phyloP scores from a whole-genome alignment of 2,888 invertebrate genomes.

The Synanthedon formicaeformis region DNA sequence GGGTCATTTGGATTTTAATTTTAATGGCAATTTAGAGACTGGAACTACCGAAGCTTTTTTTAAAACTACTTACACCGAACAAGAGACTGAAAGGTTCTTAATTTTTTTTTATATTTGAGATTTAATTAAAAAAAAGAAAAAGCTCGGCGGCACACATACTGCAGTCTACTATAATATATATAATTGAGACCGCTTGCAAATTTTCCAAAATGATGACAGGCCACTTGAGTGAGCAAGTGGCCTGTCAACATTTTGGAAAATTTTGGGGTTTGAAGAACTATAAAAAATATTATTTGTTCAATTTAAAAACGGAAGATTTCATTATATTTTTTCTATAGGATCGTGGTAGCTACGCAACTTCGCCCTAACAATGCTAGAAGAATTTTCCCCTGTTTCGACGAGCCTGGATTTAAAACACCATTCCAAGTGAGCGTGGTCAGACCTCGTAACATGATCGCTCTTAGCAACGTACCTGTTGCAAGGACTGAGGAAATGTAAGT shows the following conservation, averaged over 20 bases:
- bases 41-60: conserved; percentile 77
- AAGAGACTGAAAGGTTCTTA: conserved; percentile 53
- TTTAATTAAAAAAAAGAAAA: too few relatives aligned
- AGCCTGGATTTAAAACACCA: conserved; percentile 80
- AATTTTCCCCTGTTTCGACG: conserved; percentile 86
- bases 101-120: too few relatives aligned
- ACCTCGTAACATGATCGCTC: conserved; percentile 66
- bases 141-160: too few relatives aligned
- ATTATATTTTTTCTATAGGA: conserved; percentile 27
- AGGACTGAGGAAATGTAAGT: conserved; percentile 74
- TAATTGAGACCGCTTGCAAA: too few relatives aligned
- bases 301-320: too few relatives aligned
- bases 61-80: conserved; percentile 71
- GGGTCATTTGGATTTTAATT: conserved; percentile 74
- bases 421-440: conserved; percentile 75
- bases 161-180: too few relatives aligned
- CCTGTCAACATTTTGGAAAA: too few relatives aligned
- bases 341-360: conserved; percentile 77
- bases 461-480: conserved; percentile 75
- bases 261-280: too few relatives aligned
- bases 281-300: too few relatives aligned
- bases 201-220: too few relatives aligned
- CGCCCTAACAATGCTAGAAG: conserved; percentile 80
- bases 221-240: too few relatives aligned
- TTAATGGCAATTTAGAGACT: conserved; percentile 74